phyloP scores from a whole-genome alignment of 2,113 vertebrate genomes.

The Rhinichthys klamathensis region DNA sequence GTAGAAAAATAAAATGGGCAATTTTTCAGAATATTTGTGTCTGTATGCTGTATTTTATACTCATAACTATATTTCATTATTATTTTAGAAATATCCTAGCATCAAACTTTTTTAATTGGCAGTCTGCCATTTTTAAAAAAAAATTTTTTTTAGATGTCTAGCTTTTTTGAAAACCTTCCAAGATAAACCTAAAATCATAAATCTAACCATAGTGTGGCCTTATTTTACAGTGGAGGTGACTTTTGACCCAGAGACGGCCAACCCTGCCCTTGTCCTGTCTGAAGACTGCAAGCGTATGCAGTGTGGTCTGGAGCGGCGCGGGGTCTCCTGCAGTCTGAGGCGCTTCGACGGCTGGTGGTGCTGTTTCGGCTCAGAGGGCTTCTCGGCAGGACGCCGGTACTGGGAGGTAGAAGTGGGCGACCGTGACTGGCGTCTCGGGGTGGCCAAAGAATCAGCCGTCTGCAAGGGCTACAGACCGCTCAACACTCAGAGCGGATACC shows the following conservation, averaged over 20 bases:
- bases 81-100: too few species aligned
- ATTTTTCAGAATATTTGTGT: too few species aligned
- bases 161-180: neutral
- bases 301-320: constrained; percentile 77
- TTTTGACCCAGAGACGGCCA: constrained; percentile 72
- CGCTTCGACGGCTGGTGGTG: constrained; percentile 77
- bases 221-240: constrained; percentile 80
- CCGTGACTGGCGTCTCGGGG: constrained; percentile 88
- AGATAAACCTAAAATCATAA: neutral
- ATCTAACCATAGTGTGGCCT: neutral
- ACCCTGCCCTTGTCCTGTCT: constrained; percentile 80
- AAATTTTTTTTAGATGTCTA: too few species aligned
- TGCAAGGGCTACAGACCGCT: constrained; percentile 77
- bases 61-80: too few species aligned
- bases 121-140: too few species aligned
- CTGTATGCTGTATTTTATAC: too few species aligned
- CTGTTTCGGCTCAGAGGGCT: constrained; percentile 68
- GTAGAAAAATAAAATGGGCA: too few species aligned
- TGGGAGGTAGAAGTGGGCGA: constrained; percentile 85
- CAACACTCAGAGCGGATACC: constrained; percentile 73
- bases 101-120: too few species aligned
- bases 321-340: constrained; percentile 41
- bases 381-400: constrained; percentile 74
- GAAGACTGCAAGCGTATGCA: constrained; percentile 80
- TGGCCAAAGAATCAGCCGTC: constrained; percentile 80